A percentile compares a stretch with the other conserved stretches of the same genome.
These are phyloP conservation scores for Leucoraja erinaceus DNA, from an alignment of 2,113 vertebrate species.

Conservation along the genomic window DNA sequence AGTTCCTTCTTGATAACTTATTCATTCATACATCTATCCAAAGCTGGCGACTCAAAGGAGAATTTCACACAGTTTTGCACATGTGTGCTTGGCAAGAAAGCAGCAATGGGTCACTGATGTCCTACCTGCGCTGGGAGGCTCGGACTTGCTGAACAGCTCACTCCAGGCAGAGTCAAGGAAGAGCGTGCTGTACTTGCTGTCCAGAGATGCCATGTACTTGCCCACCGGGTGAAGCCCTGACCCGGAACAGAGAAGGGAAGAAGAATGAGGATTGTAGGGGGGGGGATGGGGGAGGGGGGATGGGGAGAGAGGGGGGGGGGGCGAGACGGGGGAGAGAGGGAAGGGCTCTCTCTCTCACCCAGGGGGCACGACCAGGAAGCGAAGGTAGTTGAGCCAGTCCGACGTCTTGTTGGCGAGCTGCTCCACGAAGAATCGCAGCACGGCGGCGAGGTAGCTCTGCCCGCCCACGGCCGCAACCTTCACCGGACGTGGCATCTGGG, in stretches of 20 bases:
- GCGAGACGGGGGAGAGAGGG: too few relatives aligned
- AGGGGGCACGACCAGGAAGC: constrained; percentile 77
- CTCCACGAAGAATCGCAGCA: constrained; percentile 80
- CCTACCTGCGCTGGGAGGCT: constrained; percentile 69
- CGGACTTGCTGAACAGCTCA: constrained; percentile 72
- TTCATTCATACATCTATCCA: too few relatives aligned
- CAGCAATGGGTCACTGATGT: too few relatives aligned
- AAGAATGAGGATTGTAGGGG: not conserved
- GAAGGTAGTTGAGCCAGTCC: constrained; percentile 80
- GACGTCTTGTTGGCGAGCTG: constrained; percentile 80
- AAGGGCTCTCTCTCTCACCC: constrained; percentile 52
- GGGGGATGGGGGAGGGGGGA: too few relatives aligned
- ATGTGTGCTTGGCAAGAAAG: too few relatives aligned
- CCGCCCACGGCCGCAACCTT: constrained; percentile 76
- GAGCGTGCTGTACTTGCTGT: constrained; percentile 70
- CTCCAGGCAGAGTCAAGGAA: constrained; percentile 77
- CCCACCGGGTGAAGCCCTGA: constrained; percentile 80
- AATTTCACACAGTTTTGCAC: too few relatives aligned
- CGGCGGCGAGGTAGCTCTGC: constrained; percentile 75
- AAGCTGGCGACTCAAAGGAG: too few relatives aligned
- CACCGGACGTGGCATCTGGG: constrained; percentile 73
- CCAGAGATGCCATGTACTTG: constrained; percentile 74
- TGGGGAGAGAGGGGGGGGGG: too few relatives aligned
- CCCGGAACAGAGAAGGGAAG: not conserved
- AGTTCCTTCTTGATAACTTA: too few relatives aligned